Evolutionary conservation across 2,797 vertebrate species (phyloP), one percentile per base, ranked within the genome.

Genomic region (Coreius guichenoti): DNA sequence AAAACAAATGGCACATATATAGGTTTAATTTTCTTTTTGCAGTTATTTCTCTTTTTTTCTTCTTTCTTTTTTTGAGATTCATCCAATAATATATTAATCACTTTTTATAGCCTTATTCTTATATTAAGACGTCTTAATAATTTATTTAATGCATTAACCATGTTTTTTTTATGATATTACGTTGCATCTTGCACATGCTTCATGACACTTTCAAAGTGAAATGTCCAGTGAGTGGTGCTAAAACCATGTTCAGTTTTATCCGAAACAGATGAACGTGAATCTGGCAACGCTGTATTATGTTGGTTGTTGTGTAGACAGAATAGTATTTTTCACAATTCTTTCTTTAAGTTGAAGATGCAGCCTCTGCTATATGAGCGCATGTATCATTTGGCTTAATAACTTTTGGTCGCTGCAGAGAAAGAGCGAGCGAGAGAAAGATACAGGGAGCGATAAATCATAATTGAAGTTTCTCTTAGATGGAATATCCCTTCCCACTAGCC

Each of bases 381-480:
- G 77, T 26, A 63, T 79, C 39, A 79, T 73, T 73, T 79, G 23
- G 47, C 58, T 56, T 80, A 33, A 45, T 67, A 58, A 14, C 8
- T 51, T 76, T 67, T 12, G 3, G 19, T 75, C 17, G 6, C 80
- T 80, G 58, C 36, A 81, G 43, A 74, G 43, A 43, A 39, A 70
- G 47, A 36, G 8, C 31, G 19, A 85, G 31, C 4, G 31, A 63
- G 47, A 45, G 39, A 81, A 65, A 81, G 21, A 68, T 36, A 49
- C 49, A 61, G 61, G 65, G 79, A 58, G 51, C 67, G 67, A 78
- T 72, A 78, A 81, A 87, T 87, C 80, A 72, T 81, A 84, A 87
- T 82, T 81, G 88, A 81, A 68, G 36, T 86, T 90, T 84, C 84
- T 91, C 75, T 83, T 86, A 81, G 51, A 85, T 88, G 87, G 85